Percentiles rank a stretch among this genome's conserved stretches.
Conservation (phyloP, 2,888 invertebrate species). For the Heliconius sara region DNA sequence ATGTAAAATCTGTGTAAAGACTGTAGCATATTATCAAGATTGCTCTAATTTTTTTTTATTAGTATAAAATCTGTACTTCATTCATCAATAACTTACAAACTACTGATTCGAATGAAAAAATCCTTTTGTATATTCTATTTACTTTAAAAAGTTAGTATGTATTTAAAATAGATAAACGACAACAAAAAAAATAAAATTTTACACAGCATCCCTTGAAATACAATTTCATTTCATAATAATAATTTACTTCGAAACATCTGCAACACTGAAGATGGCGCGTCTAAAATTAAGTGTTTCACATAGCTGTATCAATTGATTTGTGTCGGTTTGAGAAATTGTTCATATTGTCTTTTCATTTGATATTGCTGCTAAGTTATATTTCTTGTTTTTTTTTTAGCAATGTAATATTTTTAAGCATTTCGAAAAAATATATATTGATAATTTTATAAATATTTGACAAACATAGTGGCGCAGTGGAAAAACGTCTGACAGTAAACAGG, state of each 20-base stretch:
- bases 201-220: not conserved
- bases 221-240: not conserved
- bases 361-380: not conserved
- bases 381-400: not conserved
- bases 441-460: not conserved
- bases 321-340: not conserved
- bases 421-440: not conserved
- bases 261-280: conserved; percentile 3
- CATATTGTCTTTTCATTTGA: not conserved
- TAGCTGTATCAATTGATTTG: conserved; percentile 25
- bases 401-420: not conserved
- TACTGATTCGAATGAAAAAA: too few relatives aligned
- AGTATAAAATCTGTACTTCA: too few relatives aligned
- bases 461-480: not conserved
- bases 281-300: conserved; percentile 16
- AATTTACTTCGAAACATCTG: conserved; percentile 1
- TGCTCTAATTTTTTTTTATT: too few relatives aligned
- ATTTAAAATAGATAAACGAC: too few relatives aligned
- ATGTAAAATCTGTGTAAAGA: too few relatives aligned
- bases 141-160: not conserved
- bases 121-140: not conserved
- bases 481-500: not conserved
- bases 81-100: too few relatives aligned
- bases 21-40: too few relatives aligned
- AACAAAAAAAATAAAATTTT: too few relatives aligned